Percentiles rank a stretch among this genome's conserved stretches.
Evolutionary conservation across 2,888 invertebrate species (phyloP).

Genomic region (Dolomedes plantarius): DNA sequence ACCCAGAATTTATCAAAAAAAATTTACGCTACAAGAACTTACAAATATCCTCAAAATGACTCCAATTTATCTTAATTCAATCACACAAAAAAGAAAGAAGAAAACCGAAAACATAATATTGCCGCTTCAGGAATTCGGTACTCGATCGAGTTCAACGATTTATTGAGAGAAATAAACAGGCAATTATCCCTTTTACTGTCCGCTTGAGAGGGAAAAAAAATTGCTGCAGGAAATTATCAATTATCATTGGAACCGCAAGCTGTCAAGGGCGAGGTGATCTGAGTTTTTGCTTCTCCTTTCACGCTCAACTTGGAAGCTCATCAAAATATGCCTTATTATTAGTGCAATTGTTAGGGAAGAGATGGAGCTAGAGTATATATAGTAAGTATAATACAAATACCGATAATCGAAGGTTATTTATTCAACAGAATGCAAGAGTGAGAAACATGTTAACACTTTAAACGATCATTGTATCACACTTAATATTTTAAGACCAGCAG

Average conservation of each 20-base stretch:
- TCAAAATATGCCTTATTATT: not conserved
- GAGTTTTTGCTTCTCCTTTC: not conserved
- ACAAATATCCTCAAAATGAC: not conserved
- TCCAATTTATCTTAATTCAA: not conserved
- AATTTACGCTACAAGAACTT: too few relatives aligned
- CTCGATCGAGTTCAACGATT: constrained; percentile 3
- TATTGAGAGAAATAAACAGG: constrained; percentile 7
- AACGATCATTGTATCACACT: too few relatives aligned
- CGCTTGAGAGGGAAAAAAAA: constrained; percentile 9
- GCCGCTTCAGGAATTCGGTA: not conserved
- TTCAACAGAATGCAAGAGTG: too few relatives aligned
- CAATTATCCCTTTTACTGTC: constrained; percentile 12
- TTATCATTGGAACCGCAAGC: not conserved
- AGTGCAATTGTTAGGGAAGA: too few relatives aligned
- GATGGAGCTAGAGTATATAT: too few relatives aligned
- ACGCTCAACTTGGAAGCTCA: not conserved
- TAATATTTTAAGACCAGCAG: too few relatives aligned
- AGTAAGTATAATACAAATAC: too few relatives aligned
- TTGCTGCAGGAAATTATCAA: constrained; percentile 13
- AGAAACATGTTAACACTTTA: too few relatives aligned
- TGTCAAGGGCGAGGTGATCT: not conserved
- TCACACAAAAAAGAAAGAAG: not conserved
- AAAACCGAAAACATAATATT: not conserved
- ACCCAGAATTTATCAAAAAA: not conserved
- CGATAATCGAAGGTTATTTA: too few relatives aligned